Percentiles rank a stretch among this genome's conserved stretches.
Evolutionary conservation across 1,140 invertebrate genomes (phyloP).

Genomic region (Samia ricini): DNA sequence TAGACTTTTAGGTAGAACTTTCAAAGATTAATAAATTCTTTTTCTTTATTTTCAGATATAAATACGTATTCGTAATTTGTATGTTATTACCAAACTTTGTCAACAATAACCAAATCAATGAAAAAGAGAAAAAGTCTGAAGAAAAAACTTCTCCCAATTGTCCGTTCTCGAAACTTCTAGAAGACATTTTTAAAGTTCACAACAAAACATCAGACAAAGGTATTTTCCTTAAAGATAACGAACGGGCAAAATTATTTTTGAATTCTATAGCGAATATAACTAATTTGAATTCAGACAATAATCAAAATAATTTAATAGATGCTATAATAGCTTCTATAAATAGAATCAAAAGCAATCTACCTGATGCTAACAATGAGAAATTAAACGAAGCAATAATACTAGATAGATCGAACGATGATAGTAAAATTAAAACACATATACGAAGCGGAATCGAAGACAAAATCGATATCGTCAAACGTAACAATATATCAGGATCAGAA

Average conservation of each 20-base stretch:
- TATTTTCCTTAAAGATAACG: conserved; percentile 33
- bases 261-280: conserved; percentile 45
- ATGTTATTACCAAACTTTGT: conserved; percentile 14
- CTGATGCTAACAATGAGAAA: conserved; percentile 31
- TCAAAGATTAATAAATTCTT: no score
- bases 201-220: conserved; percentile 41
- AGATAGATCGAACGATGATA: conserved; percentile 35
- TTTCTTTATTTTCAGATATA: conserved; percentile 35
- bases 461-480: conserved; percentile 31
- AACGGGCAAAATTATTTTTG: conserved; percentile 46
- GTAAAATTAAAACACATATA: conserved; percentile 35
- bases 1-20: no score
- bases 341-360: conserved; percentile 64
- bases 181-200: conserved; percentile 66
- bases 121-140: conserved; percentile 1
- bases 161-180: conserved; percentile 63
- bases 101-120: conserved; percentile 15
- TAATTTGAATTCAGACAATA: conserved; percentile 38
- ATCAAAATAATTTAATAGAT: conserved; percentile 60
- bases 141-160: conserved; percentile 45
- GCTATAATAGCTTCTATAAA: conserved; percentile 68
- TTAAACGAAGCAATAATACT: conserved; percentile 64
- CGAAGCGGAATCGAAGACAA: conserved; percentile 57
- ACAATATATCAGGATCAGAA: conserved; percentile 22
- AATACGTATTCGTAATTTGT: conserved; percentile 29